Evolutionary conservation across 2,888 invertebrate genomes (phyloP).

Genomic region (Stenotaenia linearis): DNA sequence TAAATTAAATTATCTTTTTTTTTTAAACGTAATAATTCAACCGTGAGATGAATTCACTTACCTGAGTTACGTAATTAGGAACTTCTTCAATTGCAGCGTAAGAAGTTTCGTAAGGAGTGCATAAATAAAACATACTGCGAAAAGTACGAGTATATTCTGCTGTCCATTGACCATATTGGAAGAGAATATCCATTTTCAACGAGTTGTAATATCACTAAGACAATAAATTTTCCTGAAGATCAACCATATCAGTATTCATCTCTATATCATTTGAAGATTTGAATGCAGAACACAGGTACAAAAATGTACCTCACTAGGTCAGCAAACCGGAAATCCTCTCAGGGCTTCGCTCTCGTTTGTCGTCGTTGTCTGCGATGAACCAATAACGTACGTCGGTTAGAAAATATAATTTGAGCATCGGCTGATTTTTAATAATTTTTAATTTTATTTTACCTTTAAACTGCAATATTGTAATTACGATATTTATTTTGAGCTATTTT

Average conservation of each 20-base stretch:
- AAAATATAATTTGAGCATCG: not conserved
- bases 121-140: constrained; percentile 31
- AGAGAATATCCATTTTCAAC: not conserved
- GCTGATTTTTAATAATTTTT: not conserved
- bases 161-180: not conserved
- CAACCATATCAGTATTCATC: not conserved
- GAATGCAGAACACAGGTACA: not conserved
- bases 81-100: constrained; percentile 57
- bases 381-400: not conserved
- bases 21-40: no score
- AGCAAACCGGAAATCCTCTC: constrained; percentile 1
- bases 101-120: constrained; percentile 30
- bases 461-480: not conserved
- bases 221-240: not conserved
- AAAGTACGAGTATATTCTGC: constrained; percentile 27
- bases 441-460: no score
- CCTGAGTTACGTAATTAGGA: constrained; percentile 69
- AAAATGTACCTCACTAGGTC: not conserved
- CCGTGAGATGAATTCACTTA: no score
- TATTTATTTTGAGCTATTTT: not conserved
- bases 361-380: not conserved
- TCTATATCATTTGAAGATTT: not conserved
- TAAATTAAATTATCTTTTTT: no score
- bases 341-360: constrained; percentile 19
- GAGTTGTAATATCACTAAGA: not conserved